These are phyloP conservation scores for Hydraecia micacea DNA, from an alignment of 2,888 invertebrate species.

Conservation along the genomic window DNA sequence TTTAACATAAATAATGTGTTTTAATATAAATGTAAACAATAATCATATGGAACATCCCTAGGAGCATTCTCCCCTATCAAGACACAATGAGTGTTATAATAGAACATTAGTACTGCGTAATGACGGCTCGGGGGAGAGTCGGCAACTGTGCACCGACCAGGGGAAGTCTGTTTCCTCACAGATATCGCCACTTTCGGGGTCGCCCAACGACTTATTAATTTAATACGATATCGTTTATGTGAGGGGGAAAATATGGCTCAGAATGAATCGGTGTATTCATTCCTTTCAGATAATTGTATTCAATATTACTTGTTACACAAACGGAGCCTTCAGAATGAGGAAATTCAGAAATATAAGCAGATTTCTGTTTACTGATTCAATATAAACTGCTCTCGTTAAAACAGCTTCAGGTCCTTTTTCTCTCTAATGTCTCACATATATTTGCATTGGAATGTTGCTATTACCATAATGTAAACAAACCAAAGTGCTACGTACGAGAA, in stretches of 20 bases:
- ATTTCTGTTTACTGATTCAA: slow-evolving; percentile 34
- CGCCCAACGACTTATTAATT: slow-evolving; percentile 79
- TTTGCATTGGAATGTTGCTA: slow-evolving; percentile 51
- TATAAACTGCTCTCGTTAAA: slow-evolving; percentile 50
- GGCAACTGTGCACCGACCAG: slow-evolving; percentile 61
- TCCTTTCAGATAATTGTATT: slow-evolving; percentile 69
- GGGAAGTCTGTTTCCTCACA: slow-evolving; percentile 73
- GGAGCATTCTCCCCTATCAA: slow-evolving; percentile 54
- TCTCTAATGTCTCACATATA: slow-evolving; percentile 53
- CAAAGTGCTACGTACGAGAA: slow-evolving; percentile 54
- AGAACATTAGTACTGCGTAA: slow-evolving; percentile 75
- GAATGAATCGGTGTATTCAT: slow-evolving; percentile 68
- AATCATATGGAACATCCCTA: slow-evolving; percentile 27
- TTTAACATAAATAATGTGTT: slow-evolving; percentile 12
- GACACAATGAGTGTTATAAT: slow-evolving; percentile 80
- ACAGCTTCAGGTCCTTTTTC: slow-evolving; percentile 41
- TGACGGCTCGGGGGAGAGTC: slow-evolving; percentile 55
- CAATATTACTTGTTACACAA: slow-evolving; percentile 69
- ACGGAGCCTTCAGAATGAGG: slow-evolving; percentile 26
- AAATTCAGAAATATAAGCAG: slow-evolving; percentile 43
- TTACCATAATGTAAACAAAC: slow-evolving; percentile 59
- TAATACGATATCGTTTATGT: slow-evolving; percentile 75
- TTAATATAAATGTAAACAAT: slow-evolving; percentile 44
- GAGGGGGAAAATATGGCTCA: slow-evolving; percentile 70
- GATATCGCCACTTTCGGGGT: slow-evolving; percentile 73